Evolutionary conservation across 2,113 vertebrate genomes (phyloP), one percentile per base, ranked within the genome.

Genomic region (Piaya cayana): DNA sequence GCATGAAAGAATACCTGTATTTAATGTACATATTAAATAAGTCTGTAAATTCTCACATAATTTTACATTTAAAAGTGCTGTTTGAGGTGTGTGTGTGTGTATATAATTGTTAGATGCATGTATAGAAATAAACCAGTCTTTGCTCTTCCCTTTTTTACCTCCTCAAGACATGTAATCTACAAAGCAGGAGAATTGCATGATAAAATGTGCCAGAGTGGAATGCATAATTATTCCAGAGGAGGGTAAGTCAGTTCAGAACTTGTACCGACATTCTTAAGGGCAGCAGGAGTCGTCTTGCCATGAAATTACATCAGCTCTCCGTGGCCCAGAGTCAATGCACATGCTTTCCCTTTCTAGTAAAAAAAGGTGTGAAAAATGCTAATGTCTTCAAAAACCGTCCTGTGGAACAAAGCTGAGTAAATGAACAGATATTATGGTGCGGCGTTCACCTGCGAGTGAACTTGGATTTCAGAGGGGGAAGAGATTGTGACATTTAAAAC

Each of bases 181-280:
- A 97, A 96, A 97, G 96, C 72, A 45, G 92, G 36, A 92, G 93
- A 90, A 83, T 0, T 96, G 88, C 93, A 94, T 75, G 94, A 97
- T 95, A 85, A 97, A 96, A 92, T 95, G 93, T 95, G 95, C 96
- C 95, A 94, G 89, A 77, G 86, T 88, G 95, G 96, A 96, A 97
- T 95, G 96, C 81, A 75, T 96, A 97, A 97, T 96, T 94, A 93
- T 96, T 96, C 95, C 95, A 93, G 91, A 95, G 94, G 87, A 96
- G 96, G 92, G 92, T 95, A 96, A 96, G 94, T 97, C 96, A 96
- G 96, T 96, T 97, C 96, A 96, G 96, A 95, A 97, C 91, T 95
- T 96, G 96, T 96, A 96, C 96, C 87, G 56, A 96, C 96, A 96
- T 95, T 96, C 93, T 96, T 96, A 91, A 94, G 92, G 91, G 94